A percentile compares a stretch with the other conserved stretches of the same genome.
Evolutionary conservation across 2,888 invertebrate species (phyloP).

Genomic region (Dynastes tityus): DNA sequence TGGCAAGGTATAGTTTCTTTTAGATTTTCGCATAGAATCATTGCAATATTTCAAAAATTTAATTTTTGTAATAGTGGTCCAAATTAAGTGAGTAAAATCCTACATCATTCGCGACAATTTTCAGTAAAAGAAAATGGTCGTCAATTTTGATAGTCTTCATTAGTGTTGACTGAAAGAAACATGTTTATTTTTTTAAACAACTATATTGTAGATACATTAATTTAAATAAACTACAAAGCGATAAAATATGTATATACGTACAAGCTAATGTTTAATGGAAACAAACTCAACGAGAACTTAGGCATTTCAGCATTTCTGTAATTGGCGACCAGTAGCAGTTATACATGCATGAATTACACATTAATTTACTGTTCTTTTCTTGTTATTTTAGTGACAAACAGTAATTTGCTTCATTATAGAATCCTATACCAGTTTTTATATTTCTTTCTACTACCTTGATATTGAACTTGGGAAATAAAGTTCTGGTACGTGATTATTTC

Average conservation of each 20-base stretch:
- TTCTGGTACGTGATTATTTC: neutral
- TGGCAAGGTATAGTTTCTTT: too few relatives aligned
- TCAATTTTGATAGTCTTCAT: too few relatives aligned
- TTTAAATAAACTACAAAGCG: too few relatives aligned
- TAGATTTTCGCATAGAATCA: too few relatives aligned
- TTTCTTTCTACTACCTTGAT: conserved; percentile 12
- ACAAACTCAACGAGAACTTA: neutral
- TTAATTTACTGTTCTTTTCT: conserved; percentile 12
- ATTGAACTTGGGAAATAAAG: conserved; percentile 26
- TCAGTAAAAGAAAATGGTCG: too few relatives aligned
- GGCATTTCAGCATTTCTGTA: neutral
- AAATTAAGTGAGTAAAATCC: too few relatives aligned
- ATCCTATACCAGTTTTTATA: neutral
- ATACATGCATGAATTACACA: neutral
- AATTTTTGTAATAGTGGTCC: too few relatives aligned
- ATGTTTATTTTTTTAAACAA: too few relatives aligned
- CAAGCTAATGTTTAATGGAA: neutral
- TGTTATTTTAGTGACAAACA: conserved; percentile 8
- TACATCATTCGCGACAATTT: too few relatives aligned
- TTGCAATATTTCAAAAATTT: too few relatives aligned
- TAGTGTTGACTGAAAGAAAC: too few relatives aligned
- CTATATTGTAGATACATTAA: too few relatives aligned
- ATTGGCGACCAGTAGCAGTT: neutral
- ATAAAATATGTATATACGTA: neutral
- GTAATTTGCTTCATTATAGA: conserved; percentile 12